phyloP scores from a whole-genome alignment of 2,113 vertebrate genomes.

The Potamarius usumacintae region DNA sequence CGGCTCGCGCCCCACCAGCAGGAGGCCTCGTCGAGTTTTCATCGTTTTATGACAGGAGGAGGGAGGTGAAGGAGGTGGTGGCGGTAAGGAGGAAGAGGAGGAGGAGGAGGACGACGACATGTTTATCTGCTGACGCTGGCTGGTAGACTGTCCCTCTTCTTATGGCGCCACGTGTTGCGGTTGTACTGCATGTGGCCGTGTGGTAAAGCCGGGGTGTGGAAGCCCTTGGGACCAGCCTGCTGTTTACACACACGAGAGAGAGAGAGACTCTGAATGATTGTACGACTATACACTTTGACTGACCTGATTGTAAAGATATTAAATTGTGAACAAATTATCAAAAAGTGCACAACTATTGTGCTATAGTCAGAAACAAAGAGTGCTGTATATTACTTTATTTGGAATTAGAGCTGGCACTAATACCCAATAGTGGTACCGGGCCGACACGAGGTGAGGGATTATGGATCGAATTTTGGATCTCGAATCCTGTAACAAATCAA shows the following conservation, averaged over 20 bases:
- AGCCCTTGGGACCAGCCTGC: slow-evolving; percentile 83
- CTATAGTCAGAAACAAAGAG: background rate
- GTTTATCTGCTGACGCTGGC: slow-evolving; percentile 94
- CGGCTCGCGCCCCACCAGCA: slow-evolving; percentile 51
- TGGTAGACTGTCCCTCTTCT: slow-evolving; percentile 90
- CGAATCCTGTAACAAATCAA: background rate
- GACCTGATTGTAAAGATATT: background rate
- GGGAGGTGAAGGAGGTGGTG: background rate
- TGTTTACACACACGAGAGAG: slow-evolving; percentile 23
- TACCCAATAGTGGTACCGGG: background rate
- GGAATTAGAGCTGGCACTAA: background rate
- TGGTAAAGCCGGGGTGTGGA: slow-evolving; percentile 77
- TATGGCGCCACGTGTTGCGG: slow-evolving; percentile 88
- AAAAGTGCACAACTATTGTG: background rate
- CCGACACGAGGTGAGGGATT: too few species aligned
- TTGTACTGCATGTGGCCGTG: slow-evolving; percentile 83
- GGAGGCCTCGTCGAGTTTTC: slow-evolving; percentile 33
- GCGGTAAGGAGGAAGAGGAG: background rate
- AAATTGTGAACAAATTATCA: background rate
- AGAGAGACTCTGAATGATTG: background rate
- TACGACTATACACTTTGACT: background rate
- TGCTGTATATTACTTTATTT: too few species aligned
- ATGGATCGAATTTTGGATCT: too few species aligned
- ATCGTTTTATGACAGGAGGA: slow-evolving; percentile 38
- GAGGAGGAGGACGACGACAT: slow-evolving; percentile 30